Evolutionary conservation across 2,797 vertebrate species (phyloP).

Genomic region (Gymnothorax javanicus): DNA sequence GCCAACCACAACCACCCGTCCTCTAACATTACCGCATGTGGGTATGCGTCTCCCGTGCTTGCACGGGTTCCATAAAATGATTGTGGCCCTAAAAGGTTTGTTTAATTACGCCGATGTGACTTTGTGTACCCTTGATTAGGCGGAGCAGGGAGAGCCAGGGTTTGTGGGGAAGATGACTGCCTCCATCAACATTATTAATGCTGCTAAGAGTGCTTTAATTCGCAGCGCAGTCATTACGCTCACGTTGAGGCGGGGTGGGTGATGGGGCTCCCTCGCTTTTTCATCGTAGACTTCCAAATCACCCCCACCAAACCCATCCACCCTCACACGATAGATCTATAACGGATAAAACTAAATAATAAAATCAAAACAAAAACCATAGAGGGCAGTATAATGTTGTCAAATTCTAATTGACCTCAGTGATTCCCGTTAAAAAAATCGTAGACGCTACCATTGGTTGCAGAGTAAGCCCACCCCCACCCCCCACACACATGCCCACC

Average conservation of each 20-base stretch:
- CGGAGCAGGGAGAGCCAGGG: conserved; percentile 23
- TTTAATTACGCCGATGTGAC: conserved; percentile 52
- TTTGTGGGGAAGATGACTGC: conserved; percentile 26
- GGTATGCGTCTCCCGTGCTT: conserved; percentile 40
- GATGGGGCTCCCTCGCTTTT: conserved; percentile 4
- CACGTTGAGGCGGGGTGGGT: neutral
- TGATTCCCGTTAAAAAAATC: conserved; percentile 59
- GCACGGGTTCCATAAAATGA: conserved; percentile 35
- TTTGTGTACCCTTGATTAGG: conserved; percentile 53
- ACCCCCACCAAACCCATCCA: conserved; percentile 3
- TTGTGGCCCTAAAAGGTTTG: conserved; percentile 48
- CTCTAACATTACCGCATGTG: conserved; percentile 28
- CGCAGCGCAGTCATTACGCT: conserved; percentile 26
- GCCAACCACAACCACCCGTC: neutral
- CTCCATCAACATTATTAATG: conserved; percentile 45
- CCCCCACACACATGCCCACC: conserved; percentile 25
- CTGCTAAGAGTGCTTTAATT: conserved; percentile 43
- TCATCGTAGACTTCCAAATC: conserved; percentile 8
- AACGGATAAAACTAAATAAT: neutral
- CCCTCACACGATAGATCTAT: conserved; percentile 34
- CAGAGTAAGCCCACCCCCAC: conserved; percentile 45
- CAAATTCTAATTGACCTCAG: conserved; percentile 60
- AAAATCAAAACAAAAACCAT: conserved; percentile 2
- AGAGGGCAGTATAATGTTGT: conserved; percentile 48
- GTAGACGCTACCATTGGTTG: conserved; percentile 67